phyloP scores from a whole-genome alignment of 2,113 vertebrate species.

The Hypanus sabinus region DNA sequence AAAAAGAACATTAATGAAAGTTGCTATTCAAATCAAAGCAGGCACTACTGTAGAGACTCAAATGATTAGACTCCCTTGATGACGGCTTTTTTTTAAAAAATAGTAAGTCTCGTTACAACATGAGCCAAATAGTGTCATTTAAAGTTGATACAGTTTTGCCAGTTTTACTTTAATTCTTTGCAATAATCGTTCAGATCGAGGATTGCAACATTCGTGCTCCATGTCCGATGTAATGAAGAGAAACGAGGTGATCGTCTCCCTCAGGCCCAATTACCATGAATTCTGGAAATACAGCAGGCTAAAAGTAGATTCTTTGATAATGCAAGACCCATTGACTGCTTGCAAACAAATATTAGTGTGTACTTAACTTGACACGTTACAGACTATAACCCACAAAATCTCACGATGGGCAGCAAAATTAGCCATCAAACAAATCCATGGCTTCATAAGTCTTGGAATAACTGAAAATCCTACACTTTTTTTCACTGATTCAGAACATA shows the following conservation, averaged over 20 bases:
- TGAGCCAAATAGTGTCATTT: neutral
- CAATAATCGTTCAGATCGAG: conserved; percentile 21
- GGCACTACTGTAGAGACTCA: neutral
- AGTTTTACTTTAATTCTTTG: neutral
- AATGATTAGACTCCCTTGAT: neutral
- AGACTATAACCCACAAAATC: neutral
- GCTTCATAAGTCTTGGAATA: neutral
- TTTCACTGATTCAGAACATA: neutral
- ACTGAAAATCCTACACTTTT: neutral
- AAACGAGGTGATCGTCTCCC: conserved; percentile 53
- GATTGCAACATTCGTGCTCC: conserved; percentile 41
- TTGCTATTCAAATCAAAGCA: neutral
- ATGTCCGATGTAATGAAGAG: conserved; percentile 47
- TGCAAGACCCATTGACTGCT: conserved; percentile 47
- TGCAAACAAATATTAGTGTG: conserved; percentile 63
- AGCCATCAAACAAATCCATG: neutral
- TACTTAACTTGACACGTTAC: neutral
- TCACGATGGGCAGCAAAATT: neutral
- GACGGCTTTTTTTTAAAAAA: neutral
- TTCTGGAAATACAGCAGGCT: conserved; percentile 47
- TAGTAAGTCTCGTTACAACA: neutral
- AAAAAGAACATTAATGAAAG: neutral
- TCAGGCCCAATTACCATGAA: conserved; percentile 49
- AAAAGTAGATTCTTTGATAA: conserved; percentile 57
- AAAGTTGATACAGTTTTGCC: neutral